phyloP scores from a whole-genome alignment of 2,797 vertebrate species.

The Hirundo rustica region DNA sequence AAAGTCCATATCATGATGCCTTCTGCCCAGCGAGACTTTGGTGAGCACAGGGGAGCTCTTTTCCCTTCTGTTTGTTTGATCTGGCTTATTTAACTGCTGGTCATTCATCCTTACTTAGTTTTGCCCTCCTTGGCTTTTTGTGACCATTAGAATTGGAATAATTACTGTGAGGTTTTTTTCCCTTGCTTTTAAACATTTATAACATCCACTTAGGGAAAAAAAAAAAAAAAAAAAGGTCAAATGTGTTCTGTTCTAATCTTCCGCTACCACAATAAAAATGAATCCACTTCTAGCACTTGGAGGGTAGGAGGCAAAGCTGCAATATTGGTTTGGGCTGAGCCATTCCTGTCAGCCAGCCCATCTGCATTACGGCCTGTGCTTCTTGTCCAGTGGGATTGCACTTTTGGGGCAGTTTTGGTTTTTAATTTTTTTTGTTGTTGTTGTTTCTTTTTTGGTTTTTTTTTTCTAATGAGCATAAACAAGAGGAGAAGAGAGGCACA shows the following conservation, averaged over 20 bases:
- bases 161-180: slow-evolving; percentile 36
- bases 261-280: slow-evolving; percentile 16
- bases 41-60: neutral
- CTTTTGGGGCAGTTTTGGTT: neutral
- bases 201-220: slow-evolving; percentile 21
- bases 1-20: neutral
- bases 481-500: neutral
- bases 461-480: neutral
- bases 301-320: slow-evolving; percentile 15
- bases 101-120: slow-evolving; percentile 41
- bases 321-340: neutral
- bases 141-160: slow-evolving; percentile 43
- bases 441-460: neutral
- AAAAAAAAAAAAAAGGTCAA: neutral
- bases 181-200: slow-evolving; percentile 59
- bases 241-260: neutral
- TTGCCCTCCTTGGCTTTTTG: slow-evolving; percentile 38
- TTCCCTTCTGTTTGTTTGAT: slow-evolving; percentile 18
- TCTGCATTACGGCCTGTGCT: neutral
- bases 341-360: neutral
- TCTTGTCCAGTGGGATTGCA: neutral
- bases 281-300: slow-evolving; percentile 22
- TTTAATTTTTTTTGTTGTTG: neutral
- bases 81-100: slow-evolving; percentile 42
- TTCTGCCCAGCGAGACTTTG: neutral